These are phyloP conservation scores for Serilophus lunatus DNA, from an alignment of 2,113 vertebrate genomes.

Conservation along the genomic window DNA sequence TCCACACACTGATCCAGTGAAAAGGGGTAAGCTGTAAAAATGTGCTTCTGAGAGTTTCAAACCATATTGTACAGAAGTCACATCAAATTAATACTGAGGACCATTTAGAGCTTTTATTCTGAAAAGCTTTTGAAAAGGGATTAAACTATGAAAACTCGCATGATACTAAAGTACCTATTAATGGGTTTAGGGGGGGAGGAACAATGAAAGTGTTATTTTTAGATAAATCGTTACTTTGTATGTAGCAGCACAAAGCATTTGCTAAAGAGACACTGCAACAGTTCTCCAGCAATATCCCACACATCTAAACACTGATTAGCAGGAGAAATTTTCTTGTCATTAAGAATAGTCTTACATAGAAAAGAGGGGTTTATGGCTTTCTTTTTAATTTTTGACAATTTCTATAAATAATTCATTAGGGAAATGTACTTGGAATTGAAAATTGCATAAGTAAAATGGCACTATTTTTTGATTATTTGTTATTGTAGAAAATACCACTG, in stretches of 20 bases:
- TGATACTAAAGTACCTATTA: conserved; percentile 98
- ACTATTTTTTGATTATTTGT: neutral
- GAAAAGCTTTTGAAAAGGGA: conserved; percentile 97
- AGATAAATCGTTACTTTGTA: conserved; percentile 81
- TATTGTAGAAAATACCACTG: neutral
- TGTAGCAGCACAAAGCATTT: conserved; percentile 72
- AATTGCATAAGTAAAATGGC: neutral
- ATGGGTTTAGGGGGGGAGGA: conserved; percentile 77
- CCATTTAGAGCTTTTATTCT: conserved; percentile 97
- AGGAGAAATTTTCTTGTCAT: conserved; percentile 41
- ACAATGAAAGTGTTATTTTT: conserved; percentile 85
- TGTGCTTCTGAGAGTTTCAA: conserved; percentile 87
- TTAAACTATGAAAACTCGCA: conserved; percentile 99
- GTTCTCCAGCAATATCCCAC: conserved; percentile 54
- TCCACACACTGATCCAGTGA: conserved; percentile 77
- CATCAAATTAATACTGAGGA: conserved; percentile 99
- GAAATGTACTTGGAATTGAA: neutral
- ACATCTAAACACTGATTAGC: conserved; percentile 54
- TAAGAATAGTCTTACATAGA: conserved; percentile 47
- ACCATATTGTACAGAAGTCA: conserved; percentile 99
- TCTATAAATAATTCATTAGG: conserved; percentile 40
- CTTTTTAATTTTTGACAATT: conserved; percentile 35
- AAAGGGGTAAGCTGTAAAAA: conserved; percentile 86
- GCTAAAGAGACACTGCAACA: conserved; percentile 62
- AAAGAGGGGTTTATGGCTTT: conserved; percentile 39